Base-by-base conservation (phyloP, 2,797 vertebrate species). In the Sebastes miniatus region DNA sequence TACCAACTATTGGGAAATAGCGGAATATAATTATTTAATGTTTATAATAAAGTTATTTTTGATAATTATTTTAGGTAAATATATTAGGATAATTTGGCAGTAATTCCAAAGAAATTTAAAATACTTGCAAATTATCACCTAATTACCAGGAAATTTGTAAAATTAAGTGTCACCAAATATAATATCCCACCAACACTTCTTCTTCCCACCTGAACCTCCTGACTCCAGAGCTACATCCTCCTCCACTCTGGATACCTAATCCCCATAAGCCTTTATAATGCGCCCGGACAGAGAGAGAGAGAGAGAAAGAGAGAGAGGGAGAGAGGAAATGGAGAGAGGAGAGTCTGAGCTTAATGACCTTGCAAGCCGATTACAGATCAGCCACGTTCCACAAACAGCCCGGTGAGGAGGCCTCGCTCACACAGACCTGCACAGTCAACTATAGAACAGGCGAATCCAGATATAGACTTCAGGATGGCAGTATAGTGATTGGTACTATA, bases 241-340 rank as follows among this genome's bases (percentile, higher is more conserved):
- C 83, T 81, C 77, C 69, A 57, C 69, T 52, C 81, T 86, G 85
- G 79, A 82, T 69, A 84, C 76, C 73, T 93, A 93, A 94, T 92
- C 90, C 85, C 70, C 67, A 81, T 92, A 93, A 94, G 87, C 88
- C 74, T 71, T 14, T n/a, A 16, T 91, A 92, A 92, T 92, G 85
- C 85, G 36, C 69, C 71, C 1, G 25, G 65, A 43, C 39, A 69
- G 50, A 72, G 64, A 63, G 73, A 59, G 31, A 68, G n/a, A 25
- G 80, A 85, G 56, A 43, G 75, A 73, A 34, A 71, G 80, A 50
- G 72, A 83, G 83, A 52, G 80, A 84, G 56, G 34, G 75, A 73
- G 39, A 69, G 80, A 4, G 65, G 80, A 85, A 71, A 69, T 57
- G 29, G 56, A 43, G 75, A 73, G 39, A 71, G 80, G 72, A 83